These are phyloP conservation scores for Sitodiplosis mosellana DNA, from an alignment of 1,140 invertebrate species.

Conservation along the genomic window DNA sequence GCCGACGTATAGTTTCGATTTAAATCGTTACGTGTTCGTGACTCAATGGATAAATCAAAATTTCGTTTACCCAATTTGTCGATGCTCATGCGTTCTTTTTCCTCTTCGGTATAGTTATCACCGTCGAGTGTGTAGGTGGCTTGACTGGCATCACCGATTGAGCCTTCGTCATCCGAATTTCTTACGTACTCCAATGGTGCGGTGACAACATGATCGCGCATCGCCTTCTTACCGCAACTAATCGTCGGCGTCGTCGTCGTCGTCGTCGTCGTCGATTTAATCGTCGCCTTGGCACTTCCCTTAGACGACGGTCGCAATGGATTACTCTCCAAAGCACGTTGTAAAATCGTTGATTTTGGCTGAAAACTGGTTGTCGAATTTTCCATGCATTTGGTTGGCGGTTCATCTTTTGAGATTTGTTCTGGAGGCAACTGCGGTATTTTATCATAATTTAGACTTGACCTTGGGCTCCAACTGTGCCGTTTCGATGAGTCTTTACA, in stretches of 20 bases:
- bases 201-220: conserved; percentile 5
- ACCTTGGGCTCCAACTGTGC: not conserved
- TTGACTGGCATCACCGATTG: conserved; percentile 53
- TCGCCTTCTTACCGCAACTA: conserved; percentile 6
- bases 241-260: conserved; percentile 2
- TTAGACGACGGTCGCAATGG: not conserved
- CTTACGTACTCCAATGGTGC: conserved; percentile 10
- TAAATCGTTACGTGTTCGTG: no score
- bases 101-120: conserved; percentile 65
- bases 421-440: not conserved
- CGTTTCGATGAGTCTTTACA: not conserved
- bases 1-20: no score
- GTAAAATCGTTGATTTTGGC: conserved; percentile 21
- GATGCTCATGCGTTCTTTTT: conserved; percentile 71
- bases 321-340: conserved; percentile 19
- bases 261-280: conserved; percentile 1
- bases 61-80: conserved; percentile 25
- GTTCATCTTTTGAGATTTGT: not conserved
- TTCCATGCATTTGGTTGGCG: not conserved
- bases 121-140: conserved; percentile 70
- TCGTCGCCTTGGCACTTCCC: not conserved
- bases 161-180: conserved; percentile 17
- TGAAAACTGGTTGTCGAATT: conserved; percentile 9
- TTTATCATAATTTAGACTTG: not conserved
- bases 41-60: no score